Base-by-base conservation (phyloP, 2,797 vertebrate genomes). In the Acanthurus leucopareius region DNA sequence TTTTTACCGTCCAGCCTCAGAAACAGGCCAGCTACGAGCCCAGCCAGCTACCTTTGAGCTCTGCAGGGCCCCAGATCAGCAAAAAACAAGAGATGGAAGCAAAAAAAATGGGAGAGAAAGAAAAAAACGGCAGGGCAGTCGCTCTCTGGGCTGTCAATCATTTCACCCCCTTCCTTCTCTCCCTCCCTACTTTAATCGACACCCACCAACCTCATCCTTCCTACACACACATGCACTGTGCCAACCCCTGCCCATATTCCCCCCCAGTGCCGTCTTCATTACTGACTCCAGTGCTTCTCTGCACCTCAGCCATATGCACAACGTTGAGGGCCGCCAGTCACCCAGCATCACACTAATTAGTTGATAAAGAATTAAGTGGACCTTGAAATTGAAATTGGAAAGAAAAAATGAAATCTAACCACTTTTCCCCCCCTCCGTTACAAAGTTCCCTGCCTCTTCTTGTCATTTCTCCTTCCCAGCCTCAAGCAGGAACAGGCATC, bases 341-440 rank as follows among this genome's bases (percentile, higher is more conserved):
- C 95, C 96, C 96, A 96, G 95, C 95, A 96, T 94, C 93, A 92
- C 95, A 91, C 96, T 97, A 97, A 98, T 97, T 97, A 97, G 96
- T 96, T 97, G 96, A 97, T 97, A 96, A 92, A 94, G 97, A 98
- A 97, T 97, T 97, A 97, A 98, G 97, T 93, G 84, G 97, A 98
- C 96, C 97, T 98, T 98, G 97, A 99, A 99, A 99, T 98, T 98
- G 97, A 97, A 97, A 97, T 96, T 97, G 96, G 96, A 94, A 91
- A 87, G 88, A 91, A 94, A 95, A 94, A 93, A 93, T 90, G 86
- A 93, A 95, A 94, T 94, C 88, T 87, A 92, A 87, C 91, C 88
- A 89, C 87, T 86, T 92, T 91, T 87, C 70, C 77, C 74, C 87
- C 86, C 84, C 80, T 89, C 83, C 68, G 64, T 86, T 80, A 75